phyloP scores from a whole-genome alignment of 1,140 invertebrate species.

The Neuroterus valhalla region DNA sequence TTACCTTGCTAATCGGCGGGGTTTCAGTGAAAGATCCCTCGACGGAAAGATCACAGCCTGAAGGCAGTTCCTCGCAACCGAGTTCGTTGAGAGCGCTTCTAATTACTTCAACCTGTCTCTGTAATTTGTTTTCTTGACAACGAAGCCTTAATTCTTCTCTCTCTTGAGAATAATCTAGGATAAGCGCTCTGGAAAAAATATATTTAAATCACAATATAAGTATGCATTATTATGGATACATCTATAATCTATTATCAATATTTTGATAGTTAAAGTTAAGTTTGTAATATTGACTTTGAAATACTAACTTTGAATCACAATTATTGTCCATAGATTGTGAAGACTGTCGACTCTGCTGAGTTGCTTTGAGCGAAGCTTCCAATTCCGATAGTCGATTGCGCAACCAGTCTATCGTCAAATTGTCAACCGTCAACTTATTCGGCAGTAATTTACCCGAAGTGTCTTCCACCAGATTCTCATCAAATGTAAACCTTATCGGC shows the following conservation, averaged over 20 bases:
- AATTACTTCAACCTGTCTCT: conserved; percentile 87
- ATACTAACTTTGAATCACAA: conserved; percentile 63
- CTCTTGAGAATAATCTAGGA: conserved; percentile 71
- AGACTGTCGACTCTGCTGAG: conserved; percentile 66
- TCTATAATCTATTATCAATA: too few relatives aligned
- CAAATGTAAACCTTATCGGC: conserved; percentile 87
- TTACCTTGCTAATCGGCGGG: conserved; percentile 64
- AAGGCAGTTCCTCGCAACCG: conserved; percentile 89
- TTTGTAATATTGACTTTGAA: neutral
- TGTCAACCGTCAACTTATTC: conserved; percentile 91
- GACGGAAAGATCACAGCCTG: conserved; percentile 85
- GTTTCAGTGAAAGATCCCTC: conserved; percentile 75
- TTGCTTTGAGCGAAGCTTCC: conserved; percentile 76
- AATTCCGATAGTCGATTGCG: conserved; percentile 85
- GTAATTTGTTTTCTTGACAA: conserved; percentile 87
- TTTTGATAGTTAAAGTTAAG: conserved; percentile 2
- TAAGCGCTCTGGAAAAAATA: conserved; percentile 50
- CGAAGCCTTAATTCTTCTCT: conserved; percentile 79
- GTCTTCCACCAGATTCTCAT: conserved; percentile 88
- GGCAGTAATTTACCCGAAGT: conserved; percentile 87
- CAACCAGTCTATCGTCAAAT: conserved; percentile 91
- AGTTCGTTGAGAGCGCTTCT: conserved; percentile 87
- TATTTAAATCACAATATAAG: conserved; percentile 33
- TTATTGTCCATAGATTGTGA: conserved; percentile 66
- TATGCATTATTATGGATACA: conserved; percentile 12